Evolutionary conservation across 2,113 vertebrate genomes (phyloP).

Genomic region (Regulus satrapa): DNA sequence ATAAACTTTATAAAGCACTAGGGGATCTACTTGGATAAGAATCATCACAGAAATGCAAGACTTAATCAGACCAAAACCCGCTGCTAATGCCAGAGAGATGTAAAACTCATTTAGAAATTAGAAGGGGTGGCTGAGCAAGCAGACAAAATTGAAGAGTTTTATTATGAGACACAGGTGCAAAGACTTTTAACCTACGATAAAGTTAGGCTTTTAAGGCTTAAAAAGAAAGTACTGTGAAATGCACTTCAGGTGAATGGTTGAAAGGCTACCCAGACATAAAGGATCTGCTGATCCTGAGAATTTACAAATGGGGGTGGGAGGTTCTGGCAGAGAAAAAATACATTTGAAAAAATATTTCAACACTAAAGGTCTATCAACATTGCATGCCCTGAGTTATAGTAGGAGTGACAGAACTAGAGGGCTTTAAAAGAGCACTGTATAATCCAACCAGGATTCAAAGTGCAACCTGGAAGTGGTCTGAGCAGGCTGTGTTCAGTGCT

Average conservation of each 20-base stretch:
- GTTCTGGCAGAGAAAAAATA: background rate
- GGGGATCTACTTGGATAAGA: conserved; percentile 43
- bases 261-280: background rate
- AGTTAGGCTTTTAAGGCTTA: background rate
- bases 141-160: conserved; percentile 28
- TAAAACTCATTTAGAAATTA: conserved; percentile 56
- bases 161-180: background rate
- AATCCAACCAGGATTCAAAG: background rate
- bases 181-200: background rate
- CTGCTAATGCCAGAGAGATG: conserved; percentile 44
- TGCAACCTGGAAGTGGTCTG: background rate
- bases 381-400: background rate
- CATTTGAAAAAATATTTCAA: background rate
- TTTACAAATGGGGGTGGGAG: background rate
- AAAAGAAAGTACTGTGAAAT: background rate
- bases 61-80: conserved; percentile 39
- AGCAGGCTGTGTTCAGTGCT: background rate
- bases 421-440: background rate
- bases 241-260: background rate
- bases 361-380: background rate
- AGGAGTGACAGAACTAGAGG: background rate
- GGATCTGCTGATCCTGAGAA: background rate
- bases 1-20: conserved; percentile 53
- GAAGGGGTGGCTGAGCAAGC: conserved; percentile 51
- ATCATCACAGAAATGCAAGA: conserved; percentile 45